Percentiles rank a stretch among this genome's conserved stretches.
Conservation (phyloP, 2,797 vertebrate genomes). For the Oreortyx pictus region DNA sequence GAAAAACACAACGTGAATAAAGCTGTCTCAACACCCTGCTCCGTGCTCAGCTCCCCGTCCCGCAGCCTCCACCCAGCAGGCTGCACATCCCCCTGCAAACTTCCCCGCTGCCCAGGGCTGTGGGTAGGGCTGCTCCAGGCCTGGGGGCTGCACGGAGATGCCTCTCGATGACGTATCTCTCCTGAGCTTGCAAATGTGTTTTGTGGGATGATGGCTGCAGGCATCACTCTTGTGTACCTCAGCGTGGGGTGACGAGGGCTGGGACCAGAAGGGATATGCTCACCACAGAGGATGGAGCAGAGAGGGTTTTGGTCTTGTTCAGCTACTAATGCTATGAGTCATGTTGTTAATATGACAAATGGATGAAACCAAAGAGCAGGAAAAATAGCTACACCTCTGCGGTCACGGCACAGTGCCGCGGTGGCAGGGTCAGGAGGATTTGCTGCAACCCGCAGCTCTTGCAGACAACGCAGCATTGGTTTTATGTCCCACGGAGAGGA, state of each 20-base stretch:
- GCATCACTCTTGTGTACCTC: neutral
- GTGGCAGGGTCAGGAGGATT: neutral
- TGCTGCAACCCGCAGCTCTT: neutral
- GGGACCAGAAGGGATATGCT: neutral
- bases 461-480: accelerated
- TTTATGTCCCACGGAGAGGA: neutral
- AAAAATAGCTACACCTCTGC: neutral
- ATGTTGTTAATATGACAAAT: neutral
- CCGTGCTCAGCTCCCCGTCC: neutral
- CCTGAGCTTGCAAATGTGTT: neutral
- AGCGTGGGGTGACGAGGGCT: accelerated
- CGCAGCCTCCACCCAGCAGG: neutral
- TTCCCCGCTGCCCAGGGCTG: neutral
- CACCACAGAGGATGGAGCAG: neutral
- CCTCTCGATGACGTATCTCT: neutral
- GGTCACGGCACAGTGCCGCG: neutral
- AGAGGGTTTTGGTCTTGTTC: neutral
- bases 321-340: neutral
- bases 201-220: neutral
- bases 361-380: neutral
- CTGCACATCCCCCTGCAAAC: neutral
- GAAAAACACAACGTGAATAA: neutral
- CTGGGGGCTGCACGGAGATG: neutral
- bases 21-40: neutral
- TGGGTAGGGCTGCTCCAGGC: neutral